These are phyloP conservation scores for Leistus spinibarbis DNA, from an alignment of 2,888 invertebrate species.

Conservation along the genomic window DNA sequence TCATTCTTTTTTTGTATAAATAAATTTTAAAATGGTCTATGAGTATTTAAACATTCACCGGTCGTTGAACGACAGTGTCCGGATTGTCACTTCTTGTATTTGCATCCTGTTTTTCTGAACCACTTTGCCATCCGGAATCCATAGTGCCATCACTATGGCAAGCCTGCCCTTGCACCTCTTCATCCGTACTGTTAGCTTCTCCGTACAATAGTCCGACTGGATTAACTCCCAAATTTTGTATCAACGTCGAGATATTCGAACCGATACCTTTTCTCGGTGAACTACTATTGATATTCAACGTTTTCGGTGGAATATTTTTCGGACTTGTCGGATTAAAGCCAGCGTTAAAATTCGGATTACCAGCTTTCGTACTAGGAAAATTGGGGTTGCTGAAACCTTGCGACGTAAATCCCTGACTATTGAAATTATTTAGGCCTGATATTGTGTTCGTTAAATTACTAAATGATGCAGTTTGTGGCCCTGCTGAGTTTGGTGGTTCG, in stretches of 20 bases:
- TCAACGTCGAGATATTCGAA: slow-evolving; percentile 58
- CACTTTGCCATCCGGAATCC: slow-evolving; percentile 74
- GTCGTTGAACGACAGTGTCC: slow-evolving; percentile 47
- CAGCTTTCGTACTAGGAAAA: slow-evolving; percentile 45
- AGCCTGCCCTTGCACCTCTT: slow-evolving; percentile 53
- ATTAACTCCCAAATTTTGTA: slow-evolving; percentile 59
- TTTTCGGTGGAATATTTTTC: slow-evolving; percentile 50
- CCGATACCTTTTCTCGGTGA: slow-evolving; percentile 56
- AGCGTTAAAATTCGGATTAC: slow-evolving; percentile 46
- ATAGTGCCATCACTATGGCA: slow-evolving; percentile 62
- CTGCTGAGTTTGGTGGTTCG: slow-evolving; percentile 29
- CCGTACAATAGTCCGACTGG: slow-evolving; percentile 57
- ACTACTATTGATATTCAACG: slow-evolving; percentile 48
- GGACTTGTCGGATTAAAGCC: slow-evolving; percentile 47
- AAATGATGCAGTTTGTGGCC: slow-evolving; percentile 12
- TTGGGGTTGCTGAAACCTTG: slow-evolving; percentile 44
- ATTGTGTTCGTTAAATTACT: slow-evolving; percentile 56
- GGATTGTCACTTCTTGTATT: slow-evolving; percentile 46
- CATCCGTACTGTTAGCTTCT: slow-evolving; percentile 52
- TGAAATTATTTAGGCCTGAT: slow-evolving; percentile 53
- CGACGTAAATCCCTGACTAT: slow-evolving; percentile 51
- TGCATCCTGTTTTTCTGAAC: slow-evolving; percentile 64
- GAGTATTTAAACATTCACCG: slow-evolving; percentile 50
- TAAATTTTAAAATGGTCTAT: background rate
- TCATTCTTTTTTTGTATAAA: background rate